Conservation (phyloP, 2,113 vertebrate genomes). For the Rhabdomys dilectus region DNA sequence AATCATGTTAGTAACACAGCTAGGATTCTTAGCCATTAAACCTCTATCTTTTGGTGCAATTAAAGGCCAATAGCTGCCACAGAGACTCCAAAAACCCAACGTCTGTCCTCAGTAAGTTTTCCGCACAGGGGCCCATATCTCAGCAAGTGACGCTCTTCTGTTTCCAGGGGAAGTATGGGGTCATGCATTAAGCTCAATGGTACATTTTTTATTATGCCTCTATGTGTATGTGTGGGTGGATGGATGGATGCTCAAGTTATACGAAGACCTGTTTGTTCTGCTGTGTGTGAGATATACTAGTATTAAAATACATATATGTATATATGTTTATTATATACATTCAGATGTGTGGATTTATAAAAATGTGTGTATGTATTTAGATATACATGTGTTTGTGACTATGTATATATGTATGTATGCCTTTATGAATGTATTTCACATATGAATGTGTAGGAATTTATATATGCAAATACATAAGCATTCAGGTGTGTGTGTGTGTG, state of each 20-base stretch:
- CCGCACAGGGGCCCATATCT: rapidly evolving
- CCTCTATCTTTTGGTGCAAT: not conserved
- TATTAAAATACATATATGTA: not conserved
- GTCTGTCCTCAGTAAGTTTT: not conserved
- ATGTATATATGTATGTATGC: not conserved
- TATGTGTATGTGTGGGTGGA: not conserved
- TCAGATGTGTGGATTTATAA: not conserved
- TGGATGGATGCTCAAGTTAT: not conserved
- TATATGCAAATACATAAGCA: not conserved
- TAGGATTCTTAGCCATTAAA: not conserved
- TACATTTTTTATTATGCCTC: rapidly evolving
- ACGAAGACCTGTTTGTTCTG: not conserved
- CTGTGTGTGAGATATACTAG: too few species aligned
- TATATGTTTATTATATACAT: not conserved
- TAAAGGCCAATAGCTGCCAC: not conserved
- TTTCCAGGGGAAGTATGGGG: not conserved
- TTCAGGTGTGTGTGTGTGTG: not conserved
- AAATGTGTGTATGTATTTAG: not conserved
- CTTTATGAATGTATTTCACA: not conserved
- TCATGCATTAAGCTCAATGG: too few species aligned
- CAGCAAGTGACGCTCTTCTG: not conserved
- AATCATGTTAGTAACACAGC: not conserved
- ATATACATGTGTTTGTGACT: not conserved
- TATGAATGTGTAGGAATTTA: not conserved
- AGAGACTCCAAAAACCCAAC: too few species aligned